Base-by-base conservation (phyloP, 2,888 invertebrate species). In the Trichacis sp. region DNA sequence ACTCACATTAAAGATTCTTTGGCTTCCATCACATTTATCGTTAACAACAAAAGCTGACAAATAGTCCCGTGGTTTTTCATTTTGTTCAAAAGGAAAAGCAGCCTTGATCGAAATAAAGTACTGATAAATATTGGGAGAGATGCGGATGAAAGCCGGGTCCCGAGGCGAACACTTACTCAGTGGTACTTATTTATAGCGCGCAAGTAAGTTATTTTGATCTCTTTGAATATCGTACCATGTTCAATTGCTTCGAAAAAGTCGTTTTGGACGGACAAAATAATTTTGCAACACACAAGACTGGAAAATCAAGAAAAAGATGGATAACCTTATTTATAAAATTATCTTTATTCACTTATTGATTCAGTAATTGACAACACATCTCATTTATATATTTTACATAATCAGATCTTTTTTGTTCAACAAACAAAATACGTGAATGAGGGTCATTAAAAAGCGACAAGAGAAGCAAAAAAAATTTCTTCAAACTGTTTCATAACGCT, bases 301-400 rank as follows among this genome's bases (percentile, higher is more conserved):
- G n/a, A n/a, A n/a, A n/a, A n/a, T n/a, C n/a, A n/a, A n/a, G n/a
- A n/a, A n/a, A n/a, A n/a, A n/a, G n/a, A n/a, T n/a, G n/a, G n/a
- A n/a, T n/a, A n/a, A n/a, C n/a, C 33, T 33, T 33, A 33, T 33
- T 33, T 33, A 33, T 6, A 33, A 33, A 33, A 33, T 33, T 33
- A 33, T n/a, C n/a, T 33, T 33, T 33, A 33, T 33, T 33, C 9
- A 9, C 33, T 33, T 33, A 33, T 33, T n/a, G 33, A 33, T 33
- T 33, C 33, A 33, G 33, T 33, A 33, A 33, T 33, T 33, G n/a
- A 33, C n/a, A 33, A n/a, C 33, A n/a, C 33, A n/a, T 33, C 33
- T 33, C 33, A 11, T n/a, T 33, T 6, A n/a, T 33, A 33, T 33
- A 33, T 33, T 11, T 33, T 33, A 33, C 33, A 33, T 33, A 33